These are phyloP conservation scores for Thymelicus sylvestris DNA, from an alignment of 2,888 invertebrate genomes.

Conservation along the genomic window DNA sequence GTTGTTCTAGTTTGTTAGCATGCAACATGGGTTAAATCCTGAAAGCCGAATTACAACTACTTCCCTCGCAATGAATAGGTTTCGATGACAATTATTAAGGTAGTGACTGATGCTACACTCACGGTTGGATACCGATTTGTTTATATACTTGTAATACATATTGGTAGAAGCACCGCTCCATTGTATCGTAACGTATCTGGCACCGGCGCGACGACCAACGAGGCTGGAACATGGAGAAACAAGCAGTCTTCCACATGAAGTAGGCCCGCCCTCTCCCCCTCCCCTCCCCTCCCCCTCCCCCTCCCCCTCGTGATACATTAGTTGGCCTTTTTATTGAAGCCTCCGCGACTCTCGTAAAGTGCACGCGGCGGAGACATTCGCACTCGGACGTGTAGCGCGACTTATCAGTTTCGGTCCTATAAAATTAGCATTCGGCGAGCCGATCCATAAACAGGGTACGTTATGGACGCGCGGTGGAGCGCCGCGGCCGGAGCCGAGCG, in stretches of 20 bases:
- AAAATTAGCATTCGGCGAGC: constrained; percentile 18
- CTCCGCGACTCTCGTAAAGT: constrained; percentile 15
- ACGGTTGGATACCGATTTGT: no score
- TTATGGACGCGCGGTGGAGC: constrained; percentile 1
- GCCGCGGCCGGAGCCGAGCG: background rate
- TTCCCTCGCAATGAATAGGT: no score
- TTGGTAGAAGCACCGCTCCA: no score
- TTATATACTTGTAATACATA: no score
- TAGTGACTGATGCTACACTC: no score
- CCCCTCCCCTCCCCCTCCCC: background rate
- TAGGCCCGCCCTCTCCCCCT: background rate
- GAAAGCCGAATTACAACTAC: no score
- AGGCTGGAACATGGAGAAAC: background rate
- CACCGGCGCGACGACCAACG: no score
- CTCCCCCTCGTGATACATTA: constrained; percentile 8
- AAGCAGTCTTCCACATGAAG: background rate
- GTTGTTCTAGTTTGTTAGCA: no score
- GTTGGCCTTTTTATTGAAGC: constrained; percentile 19
- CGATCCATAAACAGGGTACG: constrained; percentile 16
- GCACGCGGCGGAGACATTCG: constrained; percentile 12
- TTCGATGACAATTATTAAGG: no score
- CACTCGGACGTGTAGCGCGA: constrained; percentile 18
- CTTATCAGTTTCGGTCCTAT: constrained; percentile 19
- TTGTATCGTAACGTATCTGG: no score
- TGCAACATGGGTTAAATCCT: no score